Percentiles rank a stretch among this genome's conserved stretches.
Evolutionary conservation across 2,113 vertebrate genomes (phyloP).

Genomic region (Clupea harengus): DNA sequence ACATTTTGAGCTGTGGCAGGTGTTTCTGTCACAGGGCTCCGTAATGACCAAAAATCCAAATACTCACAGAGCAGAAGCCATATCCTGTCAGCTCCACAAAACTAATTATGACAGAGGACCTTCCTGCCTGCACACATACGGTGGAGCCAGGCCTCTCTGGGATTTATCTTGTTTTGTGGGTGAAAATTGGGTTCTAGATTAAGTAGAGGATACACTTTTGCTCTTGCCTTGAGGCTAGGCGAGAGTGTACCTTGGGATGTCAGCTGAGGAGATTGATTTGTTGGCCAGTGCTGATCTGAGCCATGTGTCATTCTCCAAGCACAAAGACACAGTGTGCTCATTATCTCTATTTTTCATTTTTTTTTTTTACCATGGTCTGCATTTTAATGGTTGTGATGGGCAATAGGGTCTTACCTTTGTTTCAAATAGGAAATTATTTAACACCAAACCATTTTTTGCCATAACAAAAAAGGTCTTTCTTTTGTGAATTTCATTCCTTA

Average conservation of each 20-base stretch:
- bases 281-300: conserved; percentile 33
- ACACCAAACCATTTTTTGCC: background rate
- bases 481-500: background rate
- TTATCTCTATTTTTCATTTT: conserved; percentile 1
- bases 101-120: conserved; percentile 35
- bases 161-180: conserved; percentile 52
- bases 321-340: conserved; percentile 35
- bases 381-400: no score
- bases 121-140: conserved; percentile 35
- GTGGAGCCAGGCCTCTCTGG: conserved; percentile 29
- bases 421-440: background rate
- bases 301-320: conserved; percentile 37
- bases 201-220: conserved; percentile 44
- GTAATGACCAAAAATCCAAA: conserved; percentile 14
- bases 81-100: conserved; percentile 21
- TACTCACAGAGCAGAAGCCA: background rate
- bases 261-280: conserved; percentile 45
- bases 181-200: conserved; percentile 47
- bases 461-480: background rate
- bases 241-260: conserved; percentile 46
- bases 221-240: conserved; percentile 42
- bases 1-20: background rate
- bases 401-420: no score
- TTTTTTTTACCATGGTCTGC: background rate
- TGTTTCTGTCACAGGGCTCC: background rate